These are phyloP conservation scores for Urosaurus nigricauda DNA, from an alignment of 2,797 vertebrate species.

Conservation along the genomic window DNA sequence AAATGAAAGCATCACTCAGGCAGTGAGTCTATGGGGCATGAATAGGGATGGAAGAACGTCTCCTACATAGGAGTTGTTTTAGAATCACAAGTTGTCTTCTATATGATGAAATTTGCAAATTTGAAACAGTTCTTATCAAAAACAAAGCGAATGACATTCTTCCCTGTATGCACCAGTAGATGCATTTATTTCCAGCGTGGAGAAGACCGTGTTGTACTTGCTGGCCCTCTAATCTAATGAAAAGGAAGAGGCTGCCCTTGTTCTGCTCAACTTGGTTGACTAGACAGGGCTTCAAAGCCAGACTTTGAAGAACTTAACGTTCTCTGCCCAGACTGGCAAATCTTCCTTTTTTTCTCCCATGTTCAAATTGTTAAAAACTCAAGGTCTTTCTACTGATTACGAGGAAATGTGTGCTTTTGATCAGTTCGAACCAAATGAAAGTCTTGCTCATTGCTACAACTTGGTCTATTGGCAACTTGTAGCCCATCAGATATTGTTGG, in stretches of 20 bases:
- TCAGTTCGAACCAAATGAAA: too few species aligned
- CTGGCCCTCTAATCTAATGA: too few species aligned
- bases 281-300: not conserved
- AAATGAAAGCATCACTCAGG: not conserved
- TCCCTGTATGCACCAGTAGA: not conserved
- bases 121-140: not conserved
- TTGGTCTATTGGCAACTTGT: not conserved
- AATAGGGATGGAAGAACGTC: not conserved
- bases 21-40: not conserved
- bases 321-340: too few species aligned
- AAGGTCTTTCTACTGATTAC: too few species aligned
- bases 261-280: not conserved
- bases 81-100: not conserved
- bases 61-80: not conserved
- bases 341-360: too few species aligned
- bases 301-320: not conserved
- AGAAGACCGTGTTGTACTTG: not conserved
- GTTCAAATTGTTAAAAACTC: too few species aligned
- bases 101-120: not conserved
- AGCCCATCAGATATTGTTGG: not conserved
- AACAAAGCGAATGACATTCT: not conserved
- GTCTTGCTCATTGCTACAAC: too few species aligned
- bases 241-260: not conserved
- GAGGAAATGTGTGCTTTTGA: too few species aligned
- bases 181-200: not conserved